These are phyloP conservation scores for Drosophila navojoa DNA, from an alignment of 1,140 invertebrate genomes.

Conservation along the genomic window DNA sequence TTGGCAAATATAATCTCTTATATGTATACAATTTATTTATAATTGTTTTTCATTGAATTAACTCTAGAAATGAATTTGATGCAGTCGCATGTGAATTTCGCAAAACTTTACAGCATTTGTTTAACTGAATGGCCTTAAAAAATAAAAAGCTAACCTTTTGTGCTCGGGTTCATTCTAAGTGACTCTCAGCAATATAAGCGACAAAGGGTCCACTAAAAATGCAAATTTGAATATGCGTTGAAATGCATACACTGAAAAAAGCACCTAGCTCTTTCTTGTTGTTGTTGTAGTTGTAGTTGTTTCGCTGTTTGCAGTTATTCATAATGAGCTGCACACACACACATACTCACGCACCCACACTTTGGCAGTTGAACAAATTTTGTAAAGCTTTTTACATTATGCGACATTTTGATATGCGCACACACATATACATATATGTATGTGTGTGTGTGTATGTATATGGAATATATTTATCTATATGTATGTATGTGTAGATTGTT, in stretches of 20 bases:
- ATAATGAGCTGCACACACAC: constrained; percentile 44
- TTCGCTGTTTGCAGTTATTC: constrained; percentile 21
- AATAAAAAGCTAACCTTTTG: not conserved
- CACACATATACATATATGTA: not conserved
- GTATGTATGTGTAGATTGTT: constrained; percentile 46
- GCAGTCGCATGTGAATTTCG: too few species aligned
- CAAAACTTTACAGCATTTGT: not conserved
- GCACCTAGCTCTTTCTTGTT: constrained; percentile 1
- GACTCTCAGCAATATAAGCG: constrained; percentile 11
- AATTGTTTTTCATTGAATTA: not conserved
- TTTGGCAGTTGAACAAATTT: constrained; percentile 38
- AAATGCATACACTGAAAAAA: constrained; percentile 16
- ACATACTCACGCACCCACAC: constrained; percentile 18
- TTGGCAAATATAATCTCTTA: too few species aligned
- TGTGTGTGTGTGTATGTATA: too few species aligned
- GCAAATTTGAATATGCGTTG: constrained; percentile 36
- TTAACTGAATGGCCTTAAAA: not conserved
- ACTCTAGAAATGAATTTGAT: not conserved
- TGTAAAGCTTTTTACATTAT: constrained; percentile 44
- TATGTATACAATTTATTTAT: not conserved
- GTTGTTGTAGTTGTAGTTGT: constrained; percentile 14
- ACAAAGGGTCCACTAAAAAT: constrained; percentile 19
- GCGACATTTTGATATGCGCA: constrained; percentile 34
- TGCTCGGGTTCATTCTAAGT: constrained; percentile 19
- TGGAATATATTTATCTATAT: not conserved